Conservation (phyloP, 2,888 invertebrate species). For the Nephrotoma guestfalica region DNA sequence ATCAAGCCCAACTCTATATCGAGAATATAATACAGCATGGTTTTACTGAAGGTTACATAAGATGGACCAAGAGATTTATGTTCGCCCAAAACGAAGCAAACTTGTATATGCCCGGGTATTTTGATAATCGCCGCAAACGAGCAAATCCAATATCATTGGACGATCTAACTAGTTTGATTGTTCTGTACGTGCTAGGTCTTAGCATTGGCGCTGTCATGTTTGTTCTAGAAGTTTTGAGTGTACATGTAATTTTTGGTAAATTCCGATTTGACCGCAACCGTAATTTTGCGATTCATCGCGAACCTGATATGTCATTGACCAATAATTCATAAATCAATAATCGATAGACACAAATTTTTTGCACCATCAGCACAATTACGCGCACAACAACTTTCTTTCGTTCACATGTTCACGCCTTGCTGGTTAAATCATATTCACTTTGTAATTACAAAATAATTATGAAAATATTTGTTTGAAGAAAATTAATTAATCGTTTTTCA, state of each 20-base stretch:
- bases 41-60: background rate
- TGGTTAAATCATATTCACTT: background rate
- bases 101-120: background rate
- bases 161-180: background rate
- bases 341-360: background rate
- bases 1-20: background rate
- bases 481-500: background rate
- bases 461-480: background rate
- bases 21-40: background rate
- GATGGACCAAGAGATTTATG: background rate
- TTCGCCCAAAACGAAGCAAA: background rate
- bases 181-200: background rate
- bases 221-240: background rate
- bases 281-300: background rate
- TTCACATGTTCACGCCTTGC: background rate
- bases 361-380: background rate
- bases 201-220: background rate
- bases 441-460: background rate
- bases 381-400: background rate
- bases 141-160: background rate
- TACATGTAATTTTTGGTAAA: too few relatives aligned
- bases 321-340: background rate
- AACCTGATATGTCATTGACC: background rate
- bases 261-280: background rate
- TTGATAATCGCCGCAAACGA: background rate